A percentile compares a stretch with the other conserved stretches of the same genome.
phyloP scores from a whole-genome alignment of 92 coral and sea anemone genomes.

The Anthopleura xanthogrammica region DNA sequence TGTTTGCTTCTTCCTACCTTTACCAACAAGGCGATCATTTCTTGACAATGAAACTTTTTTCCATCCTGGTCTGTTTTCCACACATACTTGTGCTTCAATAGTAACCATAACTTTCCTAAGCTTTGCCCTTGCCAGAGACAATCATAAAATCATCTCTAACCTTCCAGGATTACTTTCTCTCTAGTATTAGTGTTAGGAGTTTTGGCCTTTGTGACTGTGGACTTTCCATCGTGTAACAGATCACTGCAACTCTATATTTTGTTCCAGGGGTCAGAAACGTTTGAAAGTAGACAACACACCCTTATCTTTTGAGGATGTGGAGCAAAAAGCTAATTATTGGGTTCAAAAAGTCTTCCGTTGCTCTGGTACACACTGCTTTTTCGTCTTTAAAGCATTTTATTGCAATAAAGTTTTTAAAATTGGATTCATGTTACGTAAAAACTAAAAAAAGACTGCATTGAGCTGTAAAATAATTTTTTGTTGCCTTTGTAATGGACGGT shows the following conservation, averaged over 20 bases:
- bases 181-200: not conserved
- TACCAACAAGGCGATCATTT: not conserved
- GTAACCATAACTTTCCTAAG: no score
- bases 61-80: no score
- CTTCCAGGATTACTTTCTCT: not conserved
- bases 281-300: constrained; percentile 6
- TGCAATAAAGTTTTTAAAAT: not conserved
- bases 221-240: not conserved
- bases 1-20: not conserved
- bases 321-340: not conserved
- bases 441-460: not conserved
- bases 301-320: not conserved
- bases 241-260: constrained; percentile 9
- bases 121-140: no score
- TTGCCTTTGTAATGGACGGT: no score
- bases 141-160: not conserved
- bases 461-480: no score
- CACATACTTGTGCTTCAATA: no score
- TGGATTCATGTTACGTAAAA: not conserved
- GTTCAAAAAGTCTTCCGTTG: constrained; percentile 6
- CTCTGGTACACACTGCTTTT: not conserved
- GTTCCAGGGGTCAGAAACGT: constrained; percentile 24
- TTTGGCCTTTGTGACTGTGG: not conserved
- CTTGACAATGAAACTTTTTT: not conserved
- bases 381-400: not conserved